A percentile compares a stretch with the other conserved stretches of the same genome.
Conservation (phyloP, 35 echinoderm and acorn worm species). For the Lytechinus variegatus region DNA sequence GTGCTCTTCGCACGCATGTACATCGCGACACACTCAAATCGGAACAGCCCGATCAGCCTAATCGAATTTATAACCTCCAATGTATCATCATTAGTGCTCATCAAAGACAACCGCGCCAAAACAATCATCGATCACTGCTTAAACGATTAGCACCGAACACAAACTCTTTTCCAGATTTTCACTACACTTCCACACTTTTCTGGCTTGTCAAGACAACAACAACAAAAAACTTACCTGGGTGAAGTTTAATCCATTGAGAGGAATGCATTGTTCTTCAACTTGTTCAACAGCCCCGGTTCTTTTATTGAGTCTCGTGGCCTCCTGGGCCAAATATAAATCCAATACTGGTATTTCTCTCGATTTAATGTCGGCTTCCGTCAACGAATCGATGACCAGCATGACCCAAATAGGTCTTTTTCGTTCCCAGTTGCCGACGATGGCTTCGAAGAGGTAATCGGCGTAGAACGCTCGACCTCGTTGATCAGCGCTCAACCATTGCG, state of each 20-base stretch:
- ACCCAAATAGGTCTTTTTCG: constrained; percentile 94
- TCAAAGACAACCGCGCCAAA: constrained; percentile 21
- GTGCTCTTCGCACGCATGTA: neutral
- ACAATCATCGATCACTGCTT: constrained; percentile 8
- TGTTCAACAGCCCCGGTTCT: constrained; percentile 85
- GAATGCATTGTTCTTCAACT: constrained; percentile 94
- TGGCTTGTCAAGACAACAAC: no score
- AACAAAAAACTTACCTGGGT: constrained; percentile 77
- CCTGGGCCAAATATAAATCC: constrained; percentile 89
- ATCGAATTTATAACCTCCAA: constrained; percentile 23
- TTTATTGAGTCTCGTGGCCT: constrained; percentile 90
- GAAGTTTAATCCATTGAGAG: constrained; percentile 95
- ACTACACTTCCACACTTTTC: neutral
- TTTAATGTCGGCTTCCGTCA: constrained; percentile 94
- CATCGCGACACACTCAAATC: neutral
- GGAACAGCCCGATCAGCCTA: neutral
- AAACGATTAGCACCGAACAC: neutral
- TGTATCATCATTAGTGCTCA: neutral
- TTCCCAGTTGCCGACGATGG: constrained; percentile 98
- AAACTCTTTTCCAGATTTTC: neutral
- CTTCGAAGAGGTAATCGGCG: constrained; percentile 92
- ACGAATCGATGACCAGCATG: constrained; percentile 94
- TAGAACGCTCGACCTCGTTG: constrained; percentile 79
- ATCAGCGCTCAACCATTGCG: constrained; percentile 82
- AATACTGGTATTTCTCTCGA: constrained; percentile 95